Evolutionary conservation across 2,888 invertebrate species (phyloP).

Genomic region (Agonopterix heracliana): DNA sequence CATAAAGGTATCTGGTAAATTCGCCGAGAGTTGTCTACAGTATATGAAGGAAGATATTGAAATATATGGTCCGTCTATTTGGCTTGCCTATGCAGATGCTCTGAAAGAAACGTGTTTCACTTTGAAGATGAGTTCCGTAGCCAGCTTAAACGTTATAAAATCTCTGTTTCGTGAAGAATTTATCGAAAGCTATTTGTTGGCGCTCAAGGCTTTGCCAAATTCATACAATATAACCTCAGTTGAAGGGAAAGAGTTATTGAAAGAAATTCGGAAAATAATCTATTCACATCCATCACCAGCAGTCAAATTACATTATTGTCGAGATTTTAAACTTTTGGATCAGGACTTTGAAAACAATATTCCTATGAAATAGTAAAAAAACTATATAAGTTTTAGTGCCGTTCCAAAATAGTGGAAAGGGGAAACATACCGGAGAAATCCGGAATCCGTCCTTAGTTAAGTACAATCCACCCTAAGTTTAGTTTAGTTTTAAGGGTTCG

Average conservation of each 20-base stretch:
- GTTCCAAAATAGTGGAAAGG: no score
- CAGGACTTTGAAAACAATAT: neutral
- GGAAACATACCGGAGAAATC: no score
- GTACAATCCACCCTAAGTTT: no score
- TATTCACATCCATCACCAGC: neutral
- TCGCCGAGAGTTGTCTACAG: neutral
- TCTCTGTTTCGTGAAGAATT: neutral
- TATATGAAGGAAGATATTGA: slow-evolving; percentile 1
- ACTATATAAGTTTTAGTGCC: no score
- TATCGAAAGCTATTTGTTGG: neutral
- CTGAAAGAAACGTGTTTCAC: neutral
- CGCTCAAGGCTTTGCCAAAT: neutral
- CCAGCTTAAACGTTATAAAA: neutral
- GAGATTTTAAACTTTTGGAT: neutral
- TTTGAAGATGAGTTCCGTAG: neutral
- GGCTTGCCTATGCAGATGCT: neutral
- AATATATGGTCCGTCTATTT: slow-evolving; percentile 2
- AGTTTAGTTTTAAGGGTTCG: no score
- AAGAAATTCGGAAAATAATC: neutral
- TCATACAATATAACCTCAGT: neutral
- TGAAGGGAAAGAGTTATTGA: neutral
- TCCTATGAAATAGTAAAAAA: no score
- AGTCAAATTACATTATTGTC: neutral
- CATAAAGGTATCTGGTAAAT: neutral
- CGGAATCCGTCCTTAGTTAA: no score